These are phyloP conservation scores for Malurus elegans DNA, from an alignment of 2,113 vertebrate species.

Conservation along the genomic window DNA sequence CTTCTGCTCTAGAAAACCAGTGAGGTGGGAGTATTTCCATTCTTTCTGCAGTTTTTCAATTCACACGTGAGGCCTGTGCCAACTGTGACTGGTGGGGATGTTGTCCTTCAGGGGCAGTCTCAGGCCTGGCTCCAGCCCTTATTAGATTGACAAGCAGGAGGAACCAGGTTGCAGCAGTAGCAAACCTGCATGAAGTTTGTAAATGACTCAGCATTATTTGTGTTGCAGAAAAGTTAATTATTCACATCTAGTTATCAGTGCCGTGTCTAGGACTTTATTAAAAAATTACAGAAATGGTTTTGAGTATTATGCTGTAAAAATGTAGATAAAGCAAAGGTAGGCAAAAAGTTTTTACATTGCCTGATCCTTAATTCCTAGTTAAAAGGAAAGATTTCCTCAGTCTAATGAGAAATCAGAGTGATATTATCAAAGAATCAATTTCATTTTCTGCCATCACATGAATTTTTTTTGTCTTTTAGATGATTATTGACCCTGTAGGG, in stretches of 20 bases:
- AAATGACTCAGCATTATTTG: neutral
- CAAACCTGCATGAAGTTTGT: neutral
- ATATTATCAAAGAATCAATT: neutral
- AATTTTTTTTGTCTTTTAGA: constrained; percentile 60
- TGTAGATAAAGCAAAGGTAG: neutral
- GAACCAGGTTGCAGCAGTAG: neutral
- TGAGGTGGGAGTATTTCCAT: neutral
- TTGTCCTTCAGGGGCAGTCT: neutral
- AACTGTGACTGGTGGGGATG: neutral
- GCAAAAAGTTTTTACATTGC: neutral
- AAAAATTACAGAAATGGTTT: neutral
- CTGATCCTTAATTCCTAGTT: neutral
- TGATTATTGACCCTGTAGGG: constrained; percentile 15
- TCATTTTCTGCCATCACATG: neutral
- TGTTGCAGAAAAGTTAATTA: neutral
- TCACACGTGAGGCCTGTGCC: neutral
- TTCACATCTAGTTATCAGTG: neutral
- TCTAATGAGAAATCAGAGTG: neutral
- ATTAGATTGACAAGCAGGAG: neutral
- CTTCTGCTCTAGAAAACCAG: neutral
- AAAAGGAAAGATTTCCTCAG: neutral
- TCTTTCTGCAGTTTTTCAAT: neutral
- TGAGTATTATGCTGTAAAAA: neutral
- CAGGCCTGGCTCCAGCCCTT: neutral
- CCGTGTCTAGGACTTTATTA: neutral